Evolutionary conservation across 2,797 vertebrate genomes (phyloP), one percentile per base, ranked within the genome.

Genomic region (Sylvilagus floridanus): DNA sequence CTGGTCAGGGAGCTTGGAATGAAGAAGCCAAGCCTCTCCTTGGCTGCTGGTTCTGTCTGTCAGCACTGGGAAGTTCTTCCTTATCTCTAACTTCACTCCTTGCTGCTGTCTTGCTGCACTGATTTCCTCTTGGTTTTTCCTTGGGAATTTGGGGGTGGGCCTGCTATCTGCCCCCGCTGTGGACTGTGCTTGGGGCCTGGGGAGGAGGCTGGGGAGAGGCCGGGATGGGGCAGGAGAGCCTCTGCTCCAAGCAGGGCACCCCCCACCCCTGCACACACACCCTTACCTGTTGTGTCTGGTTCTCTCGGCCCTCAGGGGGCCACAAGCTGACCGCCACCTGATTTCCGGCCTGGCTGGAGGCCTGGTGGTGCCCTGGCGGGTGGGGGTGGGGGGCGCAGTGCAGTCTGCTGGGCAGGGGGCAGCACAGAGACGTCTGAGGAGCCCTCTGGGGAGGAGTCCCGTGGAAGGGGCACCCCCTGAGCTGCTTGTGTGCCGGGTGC

Each of bases 61-160:
- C 32, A 8, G 84, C 32, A 4, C 32, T 30, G 42, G 72, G 87
- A 57, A 90, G 73, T 89, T 81, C 94, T 94, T 72, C 82, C 78
- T 93, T 84, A 81, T 86, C 21, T 88, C 87, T 95, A 63, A 94
- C 88, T 72, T 79, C 37, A 76, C 75, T 66, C 88, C 50, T 77
- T 69, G 81, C 92, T 95, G 84, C 95, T 97, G 57, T 81, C 72
- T 84, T 42, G 88, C 95, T 94, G 73, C 73, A 60, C 79, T 94
- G 63, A 60, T 16, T 92, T 84, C 57, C 82, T 90, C 47, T 76
- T 73, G 73, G 37, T 84, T 72, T 50, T 85, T 72, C 52, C 76
- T 72, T 32, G 96, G 96, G 93, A 87, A 47, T 11, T 32, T 47
- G 47, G 54, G 95, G 90, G 63, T 47, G 47, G 63, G n/a, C 30